Base-by-base conservation (phyloP, 2,113 vertebrate genomes). In the Leptodactylus fuscus region DNA sequence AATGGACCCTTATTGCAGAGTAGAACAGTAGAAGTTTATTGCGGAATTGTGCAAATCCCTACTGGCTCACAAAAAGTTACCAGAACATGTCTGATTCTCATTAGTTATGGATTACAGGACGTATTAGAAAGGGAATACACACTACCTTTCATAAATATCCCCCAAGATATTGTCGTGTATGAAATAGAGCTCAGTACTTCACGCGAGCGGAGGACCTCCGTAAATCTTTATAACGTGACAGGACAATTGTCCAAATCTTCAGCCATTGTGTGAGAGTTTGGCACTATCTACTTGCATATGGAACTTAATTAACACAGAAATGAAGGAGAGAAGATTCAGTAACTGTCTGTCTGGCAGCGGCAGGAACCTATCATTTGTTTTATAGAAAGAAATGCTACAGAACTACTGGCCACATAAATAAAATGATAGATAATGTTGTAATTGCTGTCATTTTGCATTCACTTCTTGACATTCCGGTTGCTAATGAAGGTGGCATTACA, bases 251-350 rank as follows among this genome's bases (percentile, higher is more conserved):
- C 53, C 53, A 75, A 46, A 46, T 18, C 53, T 75, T 73, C 29
- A 29, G 22, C 38, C 49, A 83, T 75, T 83, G 49, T 62, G 24
- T 32, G 71, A 71, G 65, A 75, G 36, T 62, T 75, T 83, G 70
- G 70, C 82, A 75, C 36, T 60, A 32, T 32, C 38, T 55, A 55
- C 70, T 75, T 75, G n/a, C 34, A 32, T 75, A 32, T 58, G 55
- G 36, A 74, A 83, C 49, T 58, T 83, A 83, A 83, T 83, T 83
- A 83, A 60, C 51, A 46, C 27, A 8, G 53, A 75, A 83, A 75
- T 75, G 70, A 75, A 83, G 82, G 49, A 44, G 38, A 83, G 70
- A 83, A 83, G 82, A 83, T 83, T 83, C 82, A 83, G 69, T 83
- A 75, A 83, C 82, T 83, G 82, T 55, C 53, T 60, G 36, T 58